These are phyloP conservation scores for Globicephala melas DNA, from an alignment of 2,113 vertebrate genomes.

Conservation along the genomic window DNA sequence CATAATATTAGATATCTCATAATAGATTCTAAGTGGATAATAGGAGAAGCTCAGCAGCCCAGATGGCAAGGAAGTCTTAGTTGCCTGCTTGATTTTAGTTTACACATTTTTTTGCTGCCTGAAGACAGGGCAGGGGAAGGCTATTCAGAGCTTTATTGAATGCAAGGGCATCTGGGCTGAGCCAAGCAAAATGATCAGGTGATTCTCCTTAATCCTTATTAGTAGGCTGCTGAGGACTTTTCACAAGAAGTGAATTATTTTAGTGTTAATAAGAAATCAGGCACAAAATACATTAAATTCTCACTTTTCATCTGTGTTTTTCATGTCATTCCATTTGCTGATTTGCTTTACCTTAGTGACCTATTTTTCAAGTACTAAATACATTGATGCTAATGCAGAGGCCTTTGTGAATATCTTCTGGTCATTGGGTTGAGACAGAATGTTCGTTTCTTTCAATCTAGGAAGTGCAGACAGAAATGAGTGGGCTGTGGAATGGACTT, in stretches of 20 bases:
- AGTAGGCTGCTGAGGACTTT: not conserved
- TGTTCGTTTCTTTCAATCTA: not conserved
- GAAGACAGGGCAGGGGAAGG: not conserved
- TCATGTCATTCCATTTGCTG: not conserved
- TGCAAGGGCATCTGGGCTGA: not conserved
- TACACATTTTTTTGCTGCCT: not conserved
- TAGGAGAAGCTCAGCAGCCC: not conserved
- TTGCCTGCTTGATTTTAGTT: not conserved
- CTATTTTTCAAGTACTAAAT: conserved; percentile 33
- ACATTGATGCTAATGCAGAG: not conserved
- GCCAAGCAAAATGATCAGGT: not conserved
- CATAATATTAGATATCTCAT: not conserved
- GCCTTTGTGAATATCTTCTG: not conserved
- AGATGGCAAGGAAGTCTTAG: not conserved
- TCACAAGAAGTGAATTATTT: conserved; percentile 2
- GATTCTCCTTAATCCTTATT: not conserved
- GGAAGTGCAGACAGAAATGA: not conserved
- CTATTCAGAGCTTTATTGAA: not conserved
- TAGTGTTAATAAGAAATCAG: not conserved
- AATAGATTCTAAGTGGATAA: not conserved
- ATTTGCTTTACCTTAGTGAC: not conserved
- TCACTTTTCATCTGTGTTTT: not conserved
- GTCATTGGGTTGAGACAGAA: not conserved
- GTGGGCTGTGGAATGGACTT: not conserved
- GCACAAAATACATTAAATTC: not conserved